These are phyloP conservation scores for Cantharis rufa DNA, from an alignment of 2,888 invertebrate genomes.

Conservation along the genomic window DNA sequence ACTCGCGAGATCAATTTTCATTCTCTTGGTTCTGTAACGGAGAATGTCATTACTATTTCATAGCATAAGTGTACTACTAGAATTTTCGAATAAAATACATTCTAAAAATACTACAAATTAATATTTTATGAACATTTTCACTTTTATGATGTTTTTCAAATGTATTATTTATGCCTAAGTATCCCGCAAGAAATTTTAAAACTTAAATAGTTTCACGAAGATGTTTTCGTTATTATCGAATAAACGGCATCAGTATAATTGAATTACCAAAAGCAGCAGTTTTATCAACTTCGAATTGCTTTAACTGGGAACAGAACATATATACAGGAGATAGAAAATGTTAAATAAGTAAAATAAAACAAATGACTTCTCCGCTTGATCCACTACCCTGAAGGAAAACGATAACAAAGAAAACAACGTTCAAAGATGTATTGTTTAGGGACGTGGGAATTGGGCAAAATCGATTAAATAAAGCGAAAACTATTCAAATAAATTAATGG, in stretches of 20 bases:
- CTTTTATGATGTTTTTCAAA: background rate
- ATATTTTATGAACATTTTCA: slow-evolving; percentile 6
- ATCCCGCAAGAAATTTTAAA: background rate
- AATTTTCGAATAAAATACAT: slow-evolving; percentile 9
- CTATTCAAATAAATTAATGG: background rate
- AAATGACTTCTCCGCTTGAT: background rate
- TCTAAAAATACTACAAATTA: slow-evolving; percentile 1
- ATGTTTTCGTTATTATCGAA: background rate
- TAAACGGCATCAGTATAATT: background rate
- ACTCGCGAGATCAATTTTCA: slow-evolving; percentile 38
- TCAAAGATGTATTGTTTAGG: background rate
- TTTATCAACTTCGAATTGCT: background rate
- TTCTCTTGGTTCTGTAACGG: slow-evolving; percentile 37
- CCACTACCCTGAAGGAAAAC: background rate
- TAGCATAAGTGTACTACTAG: slow-evolving; percentile 3
- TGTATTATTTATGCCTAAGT: background rate
- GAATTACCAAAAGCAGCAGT: background rate
- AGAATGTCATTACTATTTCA: background rate
- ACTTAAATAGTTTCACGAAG: background rate
- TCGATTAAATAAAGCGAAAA: background rate
- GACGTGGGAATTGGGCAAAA: background rate
- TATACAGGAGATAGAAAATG: background rate
- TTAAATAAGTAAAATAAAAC: background rate
- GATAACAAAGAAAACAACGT: background rate
- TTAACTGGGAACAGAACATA: background rate